Base-by-base conservation (phyloP, 2,888 invertebrate genomes). In the Drosophila ochracea region DNA sequence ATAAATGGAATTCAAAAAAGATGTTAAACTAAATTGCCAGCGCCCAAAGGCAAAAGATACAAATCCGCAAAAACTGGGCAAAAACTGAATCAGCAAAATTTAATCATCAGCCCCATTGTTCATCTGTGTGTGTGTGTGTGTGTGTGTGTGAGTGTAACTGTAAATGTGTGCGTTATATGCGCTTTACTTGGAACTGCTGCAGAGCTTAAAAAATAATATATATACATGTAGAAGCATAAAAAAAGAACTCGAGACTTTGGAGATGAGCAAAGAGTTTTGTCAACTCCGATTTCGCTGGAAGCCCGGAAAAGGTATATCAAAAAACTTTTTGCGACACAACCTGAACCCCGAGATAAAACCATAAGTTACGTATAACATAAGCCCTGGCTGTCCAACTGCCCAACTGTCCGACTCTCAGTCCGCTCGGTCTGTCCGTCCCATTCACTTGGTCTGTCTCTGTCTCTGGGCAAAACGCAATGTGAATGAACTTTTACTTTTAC, bases 401-500 rank as follows among this genome's bases (percentile, higher is more conserved):
- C 53, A 54, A 53, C 37, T 54, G 41, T 60, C 52, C 25, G 33
- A 25, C 47, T 25, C 11, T 6, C 21, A 43, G 21, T 21, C 16
- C 16, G 16, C 25, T 47, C 16, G 25, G 47, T 25, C 47, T 25
- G 47, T 47, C 47, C 16, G 47, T 47, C 47, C 25, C 47, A 25
- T 47, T 25, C n/a, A 30, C 59, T 50, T 53, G 57, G 28, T 75
- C 43, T 52, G 54, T 21, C 31, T 25, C 35, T 49, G 35, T 16
- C 16, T 37, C 70, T 73, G 59, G 28, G 55, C n/a, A 41, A 30
- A 21, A 13, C 53, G 57, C 63, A 71, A 83, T 89, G 85, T 83
- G 89, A 85, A 85, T 85, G 89, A 85, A 90, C 86, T 90, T 90
- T 85, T 80, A 83, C 89, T 85, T 90, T 85, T 80, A 57, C 57